Evolutionary conservation across 2,888 invertebrate genomes (phyloP).

Genomic region (Lathronympha strigana): DNA sequence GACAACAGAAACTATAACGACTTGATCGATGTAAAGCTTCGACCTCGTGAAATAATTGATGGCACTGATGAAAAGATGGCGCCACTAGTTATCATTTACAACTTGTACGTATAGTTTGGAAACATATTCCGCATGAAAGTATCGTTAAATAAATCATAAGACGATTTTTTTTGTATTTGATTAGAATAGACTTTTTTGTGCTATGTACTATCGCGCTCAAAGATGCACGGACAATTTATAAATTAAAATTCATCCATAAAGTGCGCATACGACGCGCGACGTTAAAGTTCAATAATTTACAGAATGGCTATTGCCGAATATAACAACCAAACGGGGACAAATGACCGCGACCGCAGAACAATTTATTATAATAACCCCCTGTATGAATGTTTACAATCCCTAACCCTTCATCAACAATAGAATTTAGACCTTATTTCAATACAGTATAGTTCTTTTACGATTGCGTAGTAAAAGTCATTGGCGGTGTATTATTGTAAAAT

Average conservation of each 20-base stretch:
- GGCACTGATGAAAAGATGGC: constrained; percentile 14
- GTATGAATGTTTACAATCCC: constrained; percentile 35
- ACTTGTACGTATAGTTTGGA: not conserved
- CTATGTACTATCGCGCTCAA: no score
- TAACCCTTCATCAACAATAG: not conserved
- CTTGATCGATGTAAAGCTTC: constrained; percentile 21
- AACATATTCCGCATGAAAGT: no score
- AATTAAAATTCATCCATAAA: no score
- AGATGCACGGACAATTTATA: no score
- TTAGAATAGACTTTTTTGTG: no score
- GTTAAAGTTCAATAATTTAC: constrained; percentile 4
- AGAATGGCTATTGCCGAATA: constrained; percentile 10
- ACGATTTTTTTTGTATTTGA: no score
- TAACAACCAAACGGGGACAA: constrained; percentile 26
- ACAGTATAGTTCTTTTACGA: not conserved
- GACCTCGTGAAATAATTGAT: not conserved
- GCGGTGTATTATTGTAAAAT: not conserved
- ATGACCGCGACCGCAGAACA: constrained; percentile 45
- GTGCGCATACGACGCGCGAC: no score
- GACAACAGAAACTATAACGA: constrained; percentile 8
- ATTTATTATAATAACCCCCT: constrained; percentile 49
- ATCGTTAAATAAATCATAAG: no score
- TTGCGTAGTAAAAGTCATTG: not conserved
- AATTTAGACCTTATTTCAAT: not conserved
- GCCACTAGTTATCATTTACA: not conserved